These are phyloP conservation scores for Agapornis roseicollis DNA, from an alignment of 2,113 vertebrate species.

Conservation along the genomic window DNA sequence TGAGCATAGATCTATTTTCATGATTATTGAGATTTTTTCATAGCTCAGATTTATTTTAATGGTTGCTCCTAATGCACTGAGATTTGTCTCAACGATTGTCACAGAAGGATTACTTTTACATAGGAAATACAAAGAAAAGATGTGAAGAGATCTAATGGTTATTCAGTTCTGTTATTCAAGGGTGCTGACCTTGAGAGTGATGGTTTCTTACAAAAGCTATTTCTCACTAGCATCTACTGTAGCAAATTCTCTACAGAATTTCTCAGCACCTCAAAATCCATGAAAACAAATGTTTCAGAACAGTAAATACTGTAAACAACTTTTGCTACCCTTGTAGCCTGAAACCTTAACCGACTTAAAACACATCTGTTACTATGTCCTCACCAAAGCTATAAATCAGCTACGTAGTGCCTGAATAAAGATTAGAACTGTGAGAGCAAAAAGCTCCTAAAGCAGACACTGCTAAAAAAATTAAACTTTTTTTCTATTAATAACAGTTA, in stretches of 20 bases:
- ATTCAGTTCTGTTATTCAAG: not conserved
- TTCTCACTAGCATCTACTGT: not conserved
- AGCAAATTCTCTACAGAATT: not conserved
- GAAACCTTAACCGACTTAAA: not conserved
- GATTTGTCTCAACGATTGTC: not conserved
- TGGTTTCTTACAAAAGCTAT: not conserved
- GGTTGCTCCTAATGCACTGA: not conserved
- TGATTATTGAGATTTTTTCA: not conserved
- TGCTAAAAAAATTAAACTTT: not conserved
- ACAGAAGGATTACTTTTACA: not conserved
- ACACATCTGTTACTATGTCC: not conserved
- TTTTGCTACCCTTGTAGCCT: not conserved
- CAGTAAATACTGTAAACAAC: not conserved
- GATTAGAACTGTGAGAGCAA: not conserved
- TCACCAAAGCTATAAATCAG: not conserved
- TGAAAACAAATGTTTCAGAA: not conserved
- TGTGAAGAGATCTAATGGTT: not conserved
- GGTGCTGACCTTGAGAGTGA: not conserved
- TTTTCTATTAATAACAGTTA: not conserved
- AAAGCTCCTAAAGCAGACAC: not conserved
- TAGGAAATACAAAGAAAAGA: not conserved
- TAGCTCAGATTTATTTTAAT: not conserved
- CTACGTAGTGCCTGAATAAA: not conserved
- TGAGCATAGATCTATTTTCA: not conserved
- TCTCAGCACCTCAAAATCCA: not conserved